phyloP scores from a whole-genome alignment of 2,888 invertebrate genomes.

The Peribatodes rhomboidaria region DNA sequence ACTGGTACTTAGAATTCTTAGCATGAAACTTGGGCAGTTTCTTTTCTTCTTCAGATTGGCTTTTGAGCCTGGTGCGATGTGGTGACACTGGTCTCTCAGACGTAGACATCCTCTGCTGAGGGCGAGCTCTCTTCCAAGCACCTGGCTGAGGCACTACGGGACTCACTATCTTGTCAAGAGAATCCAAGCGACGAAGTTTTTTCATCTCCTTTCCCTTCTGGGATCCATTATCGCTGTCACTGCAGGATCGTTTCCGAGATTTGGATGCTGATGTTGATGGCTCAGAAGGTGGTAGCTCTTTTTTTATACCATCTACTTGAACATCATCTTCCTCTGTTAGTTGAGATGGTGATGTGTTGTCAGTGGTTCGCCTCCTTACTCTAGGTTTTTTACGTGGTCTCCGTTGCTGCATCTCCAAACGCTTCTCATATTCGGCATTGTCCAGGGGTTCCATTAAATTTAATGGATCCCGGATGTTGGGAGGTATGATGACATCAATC shows the following conservation, averaged over 20 bases:
- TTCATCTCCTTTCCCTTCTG: constrained; percentile 83
- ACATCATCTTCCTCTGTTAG: constrained; percentile 53
- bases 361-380: constrained; percentile 79
- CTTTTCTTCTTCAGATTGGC: constrained; percentile 72
- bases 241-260: constrained; percentile 81
- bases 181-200: constrained; percentile 89
- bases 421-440: constrained; percentile 93
- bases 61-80: constrained; percentile 70
- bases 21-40: constrained; percentile 89
- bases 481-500: constrained; percentile 96
- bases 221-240: constrained; percentile 86
- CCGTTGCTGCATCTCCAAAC: constrained; percentile 89
- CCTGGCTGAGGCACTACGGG: constrained; percentile 97
- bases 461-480: constrained; percentile 96
- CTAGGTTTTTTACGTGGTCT: constrained; percentile 90
- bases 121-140: constrained; percentile 90
- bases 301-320: constrained; percentile 69
- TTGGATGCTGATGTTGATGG: constrained; percentile 74
- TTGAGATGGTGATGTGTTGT: constrained; percentile 72
- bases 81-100: constrained; percentile 83
- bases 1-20: constrained; percentile 94
- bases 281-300: constrained; percentile 74
- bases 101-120: constrained; percentile 69
- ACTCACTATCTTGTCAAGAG: constrained; percentile 95
- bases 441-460: constrained; percentile 93